A percentile compares a stretch with the other conserved stretches of the same genome.
phyloP scores from a whole-genome alignment of 2,888 invertebrate genomes.

The Nomada goodeniana region DNA sequence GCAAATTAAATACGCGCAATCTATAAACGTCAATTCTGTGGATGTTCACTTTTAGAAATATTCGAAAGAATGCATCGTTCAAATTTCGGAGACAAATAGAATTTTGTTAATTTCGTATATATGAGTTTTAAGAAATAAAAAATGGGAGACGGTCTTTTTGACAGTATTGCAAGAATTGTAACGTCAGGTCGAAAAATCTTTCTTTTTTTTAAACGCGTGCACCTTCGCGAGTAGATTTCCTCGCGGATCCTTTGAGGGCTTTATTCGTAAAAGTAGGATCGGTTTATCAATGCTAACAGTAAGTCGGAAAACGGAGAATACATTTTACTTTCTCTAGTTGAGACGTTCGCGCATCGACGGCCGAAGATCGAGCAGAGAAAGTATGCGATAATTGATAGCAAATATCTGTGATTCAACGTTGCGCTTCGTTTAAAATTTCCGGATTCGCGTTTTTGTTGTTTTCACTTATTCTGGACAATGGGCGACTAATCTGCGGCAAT shows the following conservation, averaged over 20 bases:
- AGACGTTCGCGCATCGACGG: slow-evolving; percentile 51
- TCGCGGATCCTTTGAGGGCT: background rate
- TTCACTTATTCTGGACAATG: background rate
- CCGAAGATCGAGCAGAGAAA: slow-evolving; percentile 76
- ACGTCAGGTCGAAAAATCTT: background rate
- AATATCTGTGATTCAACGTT: slow-evolving; percentile 38
- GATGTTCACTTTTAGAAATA: no score
- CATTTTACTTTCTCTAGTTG: slow-evolving; percentile 63
- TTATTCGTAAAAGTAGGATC: background rate
- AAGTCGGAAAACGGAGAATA: slow-evolving; percentile 28
- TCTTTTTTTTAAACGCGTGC: background rate
- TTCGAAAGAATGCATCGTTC: background rate
- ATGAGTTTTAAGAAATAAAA: background rate
- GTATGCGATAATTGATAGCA: slow-evolving; percentile 70
- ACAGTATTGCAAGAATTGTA: background rate
- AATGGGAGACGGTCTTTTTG: background rate
- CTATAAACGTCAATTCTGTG: background rate
- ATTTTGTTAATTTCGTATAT: background rate
- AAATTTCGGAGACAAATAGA: background rate
- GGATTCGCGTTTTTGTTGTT: background rate
- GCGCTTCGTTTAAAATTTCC: background rate
- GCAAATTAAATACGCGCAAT: background rate
- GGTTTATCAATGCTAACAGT: slow-evolving; percentile 38
- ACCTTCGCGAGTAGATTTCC: background rate
- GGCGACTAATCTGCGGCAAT: background rate